Evolutionary conservation across 2,113 vertebrate species (phyloP).

Genomic region (Xiphias gladius): DNA sequence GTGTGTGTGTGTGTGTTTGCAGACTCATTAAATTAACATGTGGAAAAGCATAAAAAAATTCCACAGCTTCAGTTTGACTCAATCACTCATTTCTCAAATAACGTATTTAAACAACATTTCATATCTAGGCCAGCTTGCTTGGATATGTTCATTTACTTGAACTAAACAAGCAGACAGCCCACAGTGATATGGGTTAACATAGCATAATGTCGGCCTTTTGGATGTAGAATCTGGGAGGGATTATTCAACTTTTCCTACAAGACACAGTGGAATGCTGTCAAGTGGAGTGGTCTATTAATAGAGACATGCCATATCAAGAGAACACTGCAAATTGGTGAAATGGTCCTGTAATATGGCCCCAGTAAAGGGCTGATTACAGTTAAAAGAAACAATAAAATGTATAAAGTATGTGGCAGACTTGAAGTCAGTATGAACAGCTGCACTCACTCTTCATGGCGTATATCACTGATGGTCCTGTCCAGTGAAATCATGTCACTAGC

Average conservation of each 20-base stretch:
- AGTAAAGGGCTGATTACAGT: neutral
- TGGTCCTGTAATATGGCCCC: neutral
- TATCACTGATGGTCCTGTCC: conserved; percentile 92
- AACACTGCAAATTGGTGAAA: neutral
- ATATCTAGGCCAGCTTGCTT: too few relatives aligned
- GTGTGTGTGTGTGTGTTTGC: neutral
- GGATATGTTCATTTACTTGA: too few relatives aligned
- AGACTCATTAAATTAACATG: too few relatives aligned
- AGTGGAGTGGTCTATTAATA: too few relatives aligned
- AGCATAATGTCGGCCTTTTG: too few relatives aligned
- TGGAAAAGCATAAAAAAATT: too few relatives aligned
- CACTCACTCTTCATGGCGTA: conserved; percentile 98
- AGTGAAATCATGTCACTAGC: conserved; percentile 99
- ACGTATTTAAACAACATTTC: neutral
- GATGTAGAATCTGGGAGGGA: too few relatives aligned
- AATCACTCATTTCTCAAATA: too few relatives aligned
- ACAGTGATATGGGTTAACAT: too few relatives aligned
- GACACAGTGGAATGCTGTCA: too few relatives aligned
- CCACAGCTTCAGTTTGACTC: neutral
- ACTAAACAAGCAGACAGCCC: too few relatives aligned
- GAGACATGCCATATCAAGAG: neutral
- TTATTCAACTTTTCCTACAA: too few relatives aligned
- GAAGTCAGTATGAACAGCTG: neutral
- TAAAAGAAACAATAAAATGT: neutral
- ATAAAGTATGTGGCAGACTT: neutral